Evolutionary conservation across 2,888 invertebrate genomes (phyloP), one percentile per base, ranked within the genome.

Genomic region (Acronicta leporina): DNA sequence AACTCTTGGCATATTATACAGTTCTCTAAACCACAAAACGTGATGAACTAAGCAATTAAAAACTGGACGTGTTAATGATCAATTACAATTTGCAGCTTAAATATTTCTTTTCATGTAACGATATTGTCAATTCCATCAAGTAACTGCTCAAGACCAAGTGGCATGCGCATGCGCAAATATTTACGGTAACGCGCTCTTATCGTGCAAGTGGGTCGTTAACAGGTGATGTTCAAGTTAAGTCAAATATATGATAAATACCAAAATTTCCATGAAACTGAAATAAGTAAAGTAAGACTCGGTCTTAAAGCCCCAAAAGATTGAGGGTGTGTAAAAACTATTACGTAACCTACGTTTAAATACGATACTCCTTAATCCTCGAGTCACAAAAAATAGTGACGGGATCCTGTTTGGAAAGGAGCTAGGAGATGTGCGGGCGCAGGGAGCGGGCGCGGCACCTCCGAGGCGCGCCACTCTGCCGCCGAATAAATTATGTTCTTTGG

Each of bases 401-500:
- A 87, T 90, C 91, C 87, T 88, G 90, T 89, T 88, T 83, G 70
- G 80, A 82, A 77, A 78, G 71, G 74, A 81, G 71, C 68, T 73
- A 78, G 60, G 81, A 80, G 81, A 78, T 78, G 84, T 45, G 76
- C 73, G 76, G 82, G 78, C 69, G 78, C 65, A 77, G 65, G 81
- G 80, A 67, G 82, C 83, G 85, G 83, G 80, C 75, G 80, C 84
- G 88, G 90, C 90, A 90, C 90, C 90, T 90, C 83, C 81, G 81
- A 86, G 91, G 83, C 92, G 92, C 93, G 93, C 92, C 94, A 91
- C 91, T 77, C 89, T 90, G 93, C 93, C 93, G 94, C 94, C 93
- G 92, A 92, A 93, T 93, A 92, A 90, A 93, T 93, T 92, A 92
- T 87, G 87, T 84, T 87, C 89, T 87, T 86, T 83, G 86, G 87